Base-by-base conservation (phyloP, 1,140 invertebrate species). In the Drosophila quadrilineata region DNA sequence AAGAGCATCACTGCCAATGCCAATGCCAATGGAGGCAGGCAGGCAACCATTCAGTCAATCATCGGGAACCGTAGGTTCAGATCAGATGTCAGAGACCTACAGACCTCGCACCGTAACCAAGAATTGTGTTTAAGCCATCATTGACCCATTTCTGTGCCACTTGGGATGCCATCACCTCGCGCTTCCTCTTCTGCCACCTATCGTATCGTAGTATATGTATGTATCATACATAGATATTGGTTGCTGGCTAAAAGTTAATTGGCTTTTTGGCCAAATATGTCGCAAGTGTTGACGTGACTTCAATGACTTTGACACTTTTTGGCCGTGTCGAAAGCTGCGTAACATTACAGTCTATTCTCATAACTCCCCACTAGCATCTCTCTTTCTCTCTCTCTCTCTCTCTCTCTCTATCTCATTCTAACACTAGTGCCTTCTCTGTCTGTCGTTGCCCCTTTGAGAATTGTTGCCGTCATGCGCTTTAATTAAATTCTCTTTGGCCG, bases 381-480 rank as follows among this genome's bases (percentile, higher is more conserved):
- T 60, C 71, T 40, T n/a, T n/a, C n/a, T n/a, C n/a, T n/a, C n/a
- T n/a, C n/a, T n/a, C n/a, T n/a, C n/a, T n/a, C n/a, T n/a, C n/a
- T n/a, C n/a, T n/a, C n/a, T n/a, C n/a, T n/a, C n/a, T n/a, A n/a
- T n/a, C n/a, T n/a, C n/a, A n/a, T n/a, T n/a, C n/a, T n/a, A n/a
- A n/a, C n/a, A n/a, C n/a, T 48, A 36, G 52, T 60, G 40, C 31
- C 41, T 57, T n/a, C 2, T 12, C n/a, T 43, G 29, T 53, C n/a
- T 71, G 24, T 45, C 58, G 46, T 45, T 59, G 28, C 12, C 43
- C 9, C 28, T 28, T 21, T 17, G 52, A 52, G 50, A 63, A 68
- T n/a, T 63, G 41, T 67, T 65, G 53, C 60, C 71, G 79, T 84
- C 79, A 84, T 84, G 79, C 66, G 80, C 79, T 86, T 84, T 84